phyloP scores from a whole-genome alignment of 2,113 vertebrate species.

The Actenoides hombroni region DNA sequence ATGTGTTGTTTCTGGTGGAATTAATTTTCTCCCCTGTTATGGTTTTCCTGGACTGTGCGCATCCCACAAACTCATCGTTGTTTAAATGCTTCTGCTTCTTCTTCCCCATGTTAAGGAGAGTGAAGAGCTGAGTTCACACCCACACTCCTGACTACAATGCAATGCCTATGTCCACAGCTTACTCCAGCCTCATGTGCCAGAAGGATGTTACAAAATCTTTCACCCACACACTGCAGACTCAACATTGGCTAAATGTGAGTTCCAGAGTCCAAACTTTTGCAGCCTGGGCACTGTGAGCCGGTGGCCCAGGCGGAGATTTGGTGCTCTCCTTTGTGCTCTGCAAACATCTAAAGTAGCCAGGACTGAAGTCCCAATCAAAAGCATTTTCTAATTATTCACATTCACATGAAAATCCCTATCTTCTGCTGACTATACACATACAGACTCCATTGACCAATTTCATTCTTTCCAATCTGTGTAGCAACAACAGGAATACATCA shows the following conservation, averaged over 20 bases:
- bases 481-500: background rate
- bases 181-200: background rate
- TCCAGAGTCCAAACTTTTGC: background rate
- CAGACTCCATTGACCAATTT: background rate
- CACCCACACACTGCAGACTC: background rate
- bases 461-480: background rate
- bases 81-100: background rate
- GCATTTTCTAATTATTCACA: accelerated
- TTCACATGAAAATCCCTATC: background rate
- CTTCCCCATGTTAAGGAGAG: background rate
- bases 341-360: background rate
- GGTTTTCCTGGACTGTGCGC: background rate
- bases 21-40: background rate
- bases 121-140: background rate
- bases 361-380: background rate
- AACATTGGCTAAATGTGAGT: background rate
- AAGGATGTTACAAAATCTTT: background rate
- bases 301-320: background rate
- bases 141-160: accelerated
- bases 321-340: background rate
- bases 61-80: background rate
- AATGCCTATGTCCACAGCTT: background rate
- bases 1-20: background rate
- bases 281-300: background rate
- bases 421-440: background rate